A percentile compares a stretch with the other conserved stretches of the same genome.
phyloP scores from a whole-genome alignment of 2,797 vertebrate species.

The Acanthornis magna region DNA sequence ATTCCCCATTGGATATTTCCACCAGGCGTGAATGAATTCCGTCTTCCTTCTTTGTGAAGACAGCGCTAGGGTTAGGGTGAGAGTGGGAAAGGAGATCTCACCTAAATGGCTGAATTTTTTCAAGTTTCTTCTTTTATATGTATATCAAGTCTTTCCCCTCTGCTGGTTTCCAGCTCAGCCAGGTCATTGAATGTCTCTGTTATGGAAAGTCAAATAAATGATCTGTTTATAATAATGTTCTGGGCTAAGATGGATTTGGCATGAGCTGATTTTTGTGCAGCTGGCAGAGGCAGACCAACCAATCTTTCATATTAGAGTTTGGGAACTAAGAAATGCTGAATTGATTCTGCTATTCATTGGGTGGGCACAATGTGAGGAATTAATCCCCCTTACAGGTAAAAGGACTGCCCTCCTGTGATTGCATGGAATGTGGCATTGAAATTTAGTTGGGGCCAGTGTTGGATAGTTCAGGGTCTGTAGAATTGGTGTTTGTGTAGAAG shows the following conservation, averaged over 20 bases:
- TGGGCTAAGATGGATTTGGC: slow-evolving; percentile 31
- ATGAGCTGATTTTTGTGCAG: slow-evolving; percentile 15
- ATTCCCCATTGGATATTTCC: background rate
- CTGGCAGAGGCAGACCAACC: background rate
- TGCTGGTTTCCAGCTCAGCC: background rate
- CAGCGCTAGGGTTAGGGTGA: background rate
- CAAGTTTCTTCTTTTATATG: background rate
- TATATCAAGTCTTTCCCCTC: background rate
- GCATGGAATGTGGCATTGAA: background rate
- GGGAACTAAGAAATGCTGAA: slow-evolving; percentile 4
- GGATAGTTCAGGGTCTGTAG: background rate
- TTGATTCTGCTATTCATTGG: slow-evolving; percentile 13
- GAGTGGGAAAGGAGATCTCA: background rate
- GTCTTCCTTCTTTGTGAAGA: background rate
- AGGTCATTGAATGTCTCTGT: slow-evolving; percentile 15
- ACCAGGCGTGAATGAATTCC: background rate
- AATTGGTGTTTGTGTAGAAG: background rate
- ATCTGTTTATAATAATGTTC: slow-evolving; percentile 50
- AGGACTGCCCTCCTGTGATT: background rate
- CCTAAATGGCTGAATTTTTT: background rate
- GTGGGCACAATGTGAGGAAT: slow-evolving; percentile 13
- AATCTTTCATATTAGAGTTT: slow-evolving; percentile 23
- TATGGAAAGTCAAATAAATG: slow-evolving; percentile 49
- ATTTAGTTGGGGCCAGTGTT: background rate
- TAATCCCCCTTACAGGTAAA: background rate